Percentiles rank a stretch among this genome's conserved stretches.
Conservation (phyloP, 1,140 invertebrate genomes). For the Euura saliciscinereae region DNA sequence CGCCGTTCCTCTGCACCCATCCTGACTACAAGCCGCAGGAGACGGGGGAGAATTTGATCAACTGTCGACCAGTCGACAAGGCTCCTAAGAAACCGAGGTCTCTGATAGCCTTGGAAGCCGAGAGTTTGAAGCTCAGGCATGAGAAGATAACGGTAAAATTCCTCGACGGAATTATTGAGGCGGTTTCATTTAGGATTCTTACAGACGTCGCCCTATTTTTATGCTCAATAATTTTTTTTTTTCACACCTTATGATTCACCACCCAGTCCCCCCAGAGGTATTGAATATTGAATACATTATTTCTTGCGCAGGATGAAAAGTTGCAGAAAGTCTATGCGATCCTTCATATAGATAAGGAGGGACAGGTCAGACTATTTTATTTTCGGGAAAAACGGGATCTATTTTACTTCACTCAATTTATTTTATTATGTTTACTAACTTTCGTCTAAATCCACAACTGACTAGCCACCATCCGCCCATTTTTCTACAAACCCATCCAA, state of each 20-base stretch:
- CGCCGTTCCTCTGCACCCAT: conserved; percentile 85
- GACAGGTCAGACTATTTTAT: conserved; percentile 66
- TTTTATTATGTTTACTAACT: no score
- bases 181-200: no score
- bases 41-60: conserved; percentile 79
- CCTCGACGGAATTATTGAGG: background rate
- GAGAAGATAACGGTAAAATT: conserved; percentile 61
- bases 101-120: conserved; percentile 73
- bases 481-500: no score
- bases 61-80: conserved; percentile 75
- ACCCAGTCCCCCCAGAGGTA: background rate
- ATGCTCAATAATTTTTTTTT: conserved; percentile 26
- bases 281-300: conserved; percentile 46
- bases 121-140: conserved; percentile 72
- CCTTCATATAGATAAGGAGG: conserved; percentile 71
- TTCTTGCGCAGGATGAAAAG: conserved; percentile 67
- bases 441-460: no score
- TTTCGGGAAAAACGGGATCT: conserved; percentile 25
- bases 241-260: background rate
- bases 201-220: background rate
- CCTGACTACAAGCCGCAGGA: conserved; percentile 87
- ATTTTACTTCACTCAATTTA: conserved; percentile 9
- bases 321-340: conserved; percentile 68
- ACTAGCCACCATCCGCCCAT: no score
- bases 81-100: conserved; percentile 77